phyloP scores from a whole-genome alignment of 2,888 invertebrate genomes.

The Callimorpha dominula region DNA sequence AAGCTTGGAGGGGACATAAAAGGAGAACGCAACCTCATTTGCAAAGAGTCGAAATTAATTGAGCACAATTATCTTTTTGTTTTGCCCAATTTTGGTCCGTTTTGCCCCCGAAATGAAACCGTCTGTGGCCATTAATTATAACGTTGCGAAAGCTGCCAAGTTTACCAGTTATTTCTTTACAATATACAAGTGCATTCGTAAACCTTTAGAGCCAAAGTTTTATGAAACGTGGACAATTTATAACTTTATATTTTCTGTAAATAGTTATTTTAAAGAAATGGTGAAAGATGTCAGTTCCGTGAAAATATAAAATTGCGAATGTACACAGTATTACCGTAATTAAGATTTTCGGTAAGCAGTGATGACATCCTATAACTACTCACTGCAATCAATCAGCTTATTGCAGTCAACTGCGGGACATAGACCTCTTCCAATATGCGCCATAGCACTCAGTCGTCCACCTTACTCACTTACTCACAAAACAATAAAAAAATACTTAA shows the following conservation, averaged over 20 bases:
- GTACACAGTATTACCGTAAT: background rate
- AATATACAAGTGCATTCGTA: constrained; percentile 54
- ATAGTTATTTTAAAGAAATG: constrained; percentile 35
- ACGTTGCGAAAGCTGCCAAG: constrained; percentile 64
- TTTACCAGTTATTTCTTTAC: constrained; percentile 51
- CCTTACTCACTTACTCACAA: no score
- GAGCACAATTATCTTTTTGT: constrained; percentile 83
- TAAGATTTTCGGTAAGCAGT: background rate
- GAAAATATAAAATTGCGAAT: background rate
- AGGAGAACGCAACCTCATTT: constrained; percentile 73
- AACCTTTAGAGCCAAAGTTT: constrained; percentile 58
- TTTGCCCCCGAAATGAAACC: constrained; percentile 66
- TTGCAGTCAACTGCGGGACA: background rate
- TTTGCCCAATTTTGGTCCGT: constrained; percentile 51
- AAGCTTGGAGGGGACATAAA: constrained; percentile 62
- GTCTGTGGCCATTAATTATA: constrained; percentile 76
- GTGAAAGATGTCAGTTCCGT: background rate
- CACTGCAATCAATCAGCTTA: background rate
- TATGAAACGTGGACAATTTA: constrained; percentile 57
- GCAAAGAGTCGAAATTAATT: constrained; percentile 82
- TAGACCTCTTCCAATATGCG: background rate
- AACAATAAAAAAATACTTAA: no score
- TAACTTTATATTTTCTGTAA: constrained; percentile 48
- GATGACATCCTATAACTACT: background rate
- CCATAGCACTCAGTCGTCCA: no score